phyloP scores from a whole-genome alignment of 2,113 vertebrate species.

The Phoxinus phoxinus region DNA sequence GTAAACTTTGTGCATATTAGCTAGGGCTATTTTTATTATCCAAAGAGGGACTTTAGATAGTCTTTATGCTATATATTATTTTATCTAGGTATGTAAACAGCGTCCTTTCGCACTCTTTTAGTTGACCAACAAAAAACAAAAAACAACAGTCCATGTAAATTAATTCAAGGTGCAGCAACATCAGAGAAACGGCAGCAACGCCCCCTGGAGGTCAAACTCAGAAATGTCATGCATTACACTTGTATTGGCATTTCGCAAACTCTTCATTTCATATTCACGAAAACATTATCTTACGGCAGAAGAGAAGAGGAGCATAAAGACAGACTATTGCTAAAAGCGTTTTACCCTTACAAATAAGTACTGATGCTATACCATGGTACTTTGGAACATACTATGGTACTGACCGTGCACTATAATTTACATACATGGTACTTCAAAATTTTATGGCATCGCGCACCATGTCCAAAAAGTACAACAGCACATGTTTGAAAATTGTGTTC shows the following conservation, averaged over 20 bases:
- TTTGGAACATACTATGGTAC: background rate
- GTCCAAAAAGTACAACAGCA: too few relatives aligned
- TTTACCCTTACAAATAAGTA: background rate
- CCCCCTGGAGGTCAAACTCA: background rate
- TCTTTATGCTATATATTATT: background rate
- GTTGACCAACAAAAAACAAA: background rate
- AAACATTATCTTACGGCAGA: background rate
- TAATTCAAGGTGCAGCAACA: background rate
- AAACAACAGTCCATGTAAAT: background rate
- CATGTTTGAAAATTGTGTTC: conserved; percentile 9
- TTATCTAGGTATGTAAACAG: background rate
- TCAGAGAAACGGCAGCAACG: conserved; percentile 15
- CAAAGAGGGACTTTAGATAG: background rate
- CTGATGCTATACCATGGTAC: background rate
- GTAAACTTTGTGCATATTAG: background rate
- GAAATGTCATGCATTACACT: background rate
- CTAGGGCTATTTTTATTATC: background rate
- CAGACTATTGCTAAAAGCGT: too few relatives aligned
- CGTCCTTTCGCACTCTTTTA: background rate
- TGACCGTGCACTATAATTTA: background rate
- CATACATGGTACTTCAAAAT: background rate
- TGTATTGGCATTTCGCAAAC: background rate
- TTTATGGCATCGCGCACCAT: too few relatives aligned
- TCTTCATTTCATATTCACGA: background rate
- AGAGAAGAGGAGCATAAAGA: background rate